Conservation (phyloP, 2,888 invertebrate genomes). For the Meiosimyza platycephala region DNA sequence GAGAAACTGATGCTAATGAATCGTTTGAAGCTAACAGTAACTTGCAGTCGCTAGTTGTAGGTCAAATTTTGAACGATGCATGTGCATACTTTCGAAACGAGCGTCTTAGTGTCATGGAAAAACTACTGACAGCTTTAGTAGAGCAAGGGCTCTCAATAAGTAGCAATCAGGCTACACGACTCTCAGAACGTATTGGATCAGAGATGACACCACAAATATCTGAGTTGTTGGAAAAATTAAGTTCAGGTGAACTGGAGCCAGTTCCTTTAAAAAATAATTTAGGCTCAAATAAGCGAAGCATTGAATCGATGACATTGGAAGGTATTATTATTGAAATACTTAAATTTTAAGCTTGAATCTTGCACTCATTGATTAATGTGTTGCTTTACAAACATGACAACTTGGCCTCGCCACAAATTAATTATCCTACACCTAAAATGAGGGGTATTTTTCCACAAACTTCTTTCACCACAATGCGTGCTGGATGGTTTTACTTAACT, state of each 20-base stretch:
- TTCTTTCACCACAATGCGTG: no score
- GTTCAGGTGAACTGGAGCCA: conserved; percentile 74
- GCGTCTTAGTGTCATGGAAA: conserved; percentile 67
- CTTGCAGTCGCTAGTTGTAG: conserved; percentile 67
- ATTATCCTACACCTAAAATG: no score
- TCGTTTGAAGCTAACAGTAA: conserved; percentile 46
- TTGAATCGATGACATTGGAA: conserved; percentile 64
- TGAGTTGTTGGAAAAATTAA: conserved; percentile 73
- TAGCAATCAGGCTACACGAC: conserved; percentile 71
- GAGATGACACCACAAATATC: conserved; percentile 75
- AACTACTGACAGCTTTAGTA: conserved; percentile 71
- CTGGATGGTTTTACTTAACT: no score
- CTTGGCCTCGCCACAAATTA: no score
- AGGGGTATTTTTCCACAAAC: no score
- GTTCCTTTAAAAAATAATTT: conserved; percentile 58
- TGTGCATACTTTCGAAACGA: conserved; percentile 67
- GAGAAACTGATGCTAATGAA: conserved; percentile 61
- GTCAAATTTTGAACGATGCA: conserved; percentile 71
- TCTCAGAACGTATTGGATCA: conserved; percentile 75
- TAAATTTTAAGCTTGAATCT: background rate
- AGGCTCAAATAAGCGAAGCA: conserved; percentile 57
- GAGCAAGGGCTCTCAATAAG: conserved; percentile 76
- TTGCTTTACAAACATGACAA: no score
- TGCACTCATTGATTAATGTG: no score
- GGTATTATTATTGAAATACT: conserved; percentile 44